Evolutionary conservation across 2,888 invertebrate genomes (phyloP), one percentile per base, ranked within the genome.

Genomic region (Cinara cedri): DNA sequence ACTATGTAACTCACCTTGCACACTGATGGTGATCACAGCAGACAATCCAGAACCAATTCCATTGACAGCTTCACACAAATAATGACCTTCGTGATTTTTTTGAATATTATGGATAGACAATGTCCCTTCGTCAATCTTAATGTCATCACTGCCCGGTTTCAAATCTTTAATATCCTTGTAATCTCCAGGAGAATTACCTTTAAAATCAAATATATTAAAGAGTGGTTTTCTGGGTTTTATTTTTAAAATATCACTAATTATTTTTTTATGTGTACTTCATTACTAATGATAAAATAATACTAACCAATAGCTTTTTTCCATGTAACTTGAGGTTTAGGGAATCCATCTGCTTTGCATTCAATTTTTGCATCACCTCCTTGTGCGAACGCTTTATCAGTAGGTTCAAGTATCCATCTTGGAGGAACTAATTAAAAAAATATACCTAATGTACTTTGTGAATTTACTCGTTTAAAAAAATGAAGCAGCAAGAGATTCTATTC

Each of bases 291-390:
- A 16, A 11, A 44, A 44, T 11, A 19, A 54, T 49, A 42, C 86
- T 85, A 89, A 95, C 96, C 96, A 88, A 95, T 94, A 86, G 96
- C 96, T 90, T 94, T 92, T 88, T 96, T 96, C 96, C 96, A 96
- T 83, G 95, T 94, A 68, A 96, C 94, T 85, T 93, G 92, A 83
- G 96, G 96, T 89, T 94, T 94, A 82, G 96, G 96, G 88, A 96
- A 96, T 84, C 96, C 96, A 88, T 96, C 96, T 86, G 96, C 95
- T 89, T 96, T 96, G 87, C 96, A 96, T 89, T 96, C 96, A 84
- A 96, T 93, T 86, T 94, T 92, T 83, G 95, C 95, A 87, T 95
- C 94, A 83, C 95, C 95, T 83, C 96, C 95, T 88, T 96, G 95
- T 83, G 96, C 95, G 87, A 96, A 96, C 84, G 96, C 95, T 88